phyloP scores from a whole-genome alignment of 2,797 vertebrate genomes.

The Nyctibius grandis region DNA sequence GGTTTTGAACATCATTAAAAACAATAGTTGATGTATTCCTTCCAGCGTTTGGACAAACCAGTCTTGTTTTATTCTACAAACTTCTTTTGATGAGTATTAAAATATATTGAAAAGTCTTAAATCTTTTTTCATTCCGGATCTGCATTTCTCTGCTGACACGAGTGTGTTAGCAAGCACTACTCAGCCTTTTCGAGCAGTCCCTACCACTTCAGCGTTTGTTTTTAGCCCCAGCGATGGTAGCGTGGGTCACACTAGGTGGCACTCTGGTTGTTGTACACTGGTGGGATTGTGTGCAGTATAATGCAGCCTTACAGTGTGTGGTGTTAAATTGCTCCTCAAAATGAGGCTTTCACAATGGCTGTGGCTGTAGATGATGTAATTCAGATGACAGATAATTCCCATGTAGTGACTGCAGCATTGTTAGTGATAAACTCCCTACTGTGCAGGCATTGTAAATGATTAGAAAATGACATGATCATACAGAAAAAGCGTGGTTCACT shows the following conservation, averaged over 20 bases:
- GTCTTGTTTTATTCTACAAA: not conserved
- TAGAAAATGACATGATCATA: not conserved
- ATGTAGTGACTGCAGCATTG: constrained; percentile 32
- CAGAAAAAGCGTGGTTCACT: not conserved
- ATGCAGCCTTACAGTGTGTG: not conserved
- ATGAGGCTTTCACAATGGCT: constrained; percentile 4
- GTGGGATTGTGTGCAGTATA: not conserved
- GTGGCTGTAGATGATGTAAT: constrained; percentile 42
- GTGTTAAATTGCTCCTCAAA: constrained; percentile 17
- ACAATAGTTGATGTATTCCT: not conserved
- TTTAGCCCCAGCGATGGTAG: not conserved
- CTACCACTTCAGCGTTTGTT: not conserved
- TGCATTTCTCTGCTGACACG: not conserved
- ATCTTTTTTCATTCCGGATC: not conserved
- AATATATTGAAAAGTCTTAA: not conserved
- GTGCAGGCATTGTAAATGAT: not conserved
- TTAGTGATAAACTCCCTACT: not conserved
- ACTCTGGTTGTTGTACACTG: constrained; percentile 38
- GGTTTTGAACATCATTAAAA: not conserved
- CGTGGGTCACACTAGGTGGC: constrained; percentile 60
- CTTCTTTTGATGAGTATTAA: not conserved
- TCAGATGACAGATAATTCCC: constrained; percentile 37
- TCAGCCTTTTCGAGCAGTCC: not conserved
- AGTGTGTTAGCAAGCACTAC: not conserved
- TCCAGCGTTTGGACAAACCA: not conserved